These are phyloP conservation scores for Trachurus trachurus DNA, from an alignment of 2,797 vertebrate genomes.

Conservation along the genomic window DNA sequence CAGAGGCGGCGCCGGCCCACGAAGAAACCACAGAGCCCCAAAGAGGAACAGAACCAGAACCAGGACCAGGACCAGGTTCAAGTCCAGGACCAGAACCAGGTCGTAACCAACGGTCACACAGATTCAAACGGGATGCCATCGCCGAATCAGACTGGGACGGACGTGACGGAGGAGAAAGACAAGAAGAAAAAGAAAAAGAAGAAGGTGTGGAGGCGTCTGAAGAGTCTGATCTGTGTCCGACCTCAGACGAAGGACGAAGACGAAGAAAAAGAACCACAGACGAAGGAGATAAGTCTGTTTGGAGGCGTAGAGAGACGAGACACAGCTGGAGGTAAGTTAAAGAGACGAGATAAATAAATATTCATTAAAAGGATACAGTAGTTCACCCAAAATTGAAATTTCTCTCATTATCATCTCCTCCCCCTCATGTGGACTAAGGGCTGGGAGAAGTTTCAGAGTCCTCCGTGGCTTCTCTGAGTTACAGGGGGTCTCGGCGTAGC, in stretches of 20 bases:
- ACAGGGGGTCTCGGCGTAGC: too few relatives aligned
- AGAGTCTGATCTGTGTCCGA: constrained; percentile 51
- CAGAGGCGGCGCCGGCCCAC: constrained; percentile 61
- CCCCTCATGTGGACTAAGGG: too few relatives aligned
- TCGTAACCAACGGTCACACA: accelerated
- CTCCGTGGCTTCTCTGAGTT: too few relatives aligned
- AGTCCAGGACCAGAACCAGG: accelerated
- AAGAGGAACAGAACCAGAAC: neutral
- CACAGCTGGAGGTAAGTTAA: neutral
- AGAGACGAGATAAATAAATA: too few relatives aligned
- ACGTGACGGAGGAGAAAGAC: neutral
- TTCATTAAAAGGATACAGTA: too few relatives aligned
- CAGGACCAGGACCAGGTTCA: too few relatives aligned
- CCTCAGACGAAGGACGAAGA: neutral
- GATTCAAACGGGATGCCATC: accelerated
- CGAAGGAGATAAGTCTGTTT: accelerated
- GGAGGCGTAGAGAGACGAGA: neutral
- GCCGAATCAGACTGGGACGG: neutral
- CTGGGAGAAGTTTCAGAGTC: too few relatives aligned
- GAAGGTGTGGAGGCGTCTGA: constrained; percentile 9
- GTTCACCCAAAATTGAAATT: too few relatives aligned
- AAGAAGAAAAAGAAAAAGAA: constrained; percentile 6
- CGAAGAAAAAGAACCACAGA: accelerated
- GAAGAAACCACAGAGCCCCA: neutral
- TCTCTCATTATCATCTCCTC: too few relatives aligned